phyloP scores from a whole-genome alignment of 2,113 vertebrate genomes.

The Morphnarchus princeps region DNA sequence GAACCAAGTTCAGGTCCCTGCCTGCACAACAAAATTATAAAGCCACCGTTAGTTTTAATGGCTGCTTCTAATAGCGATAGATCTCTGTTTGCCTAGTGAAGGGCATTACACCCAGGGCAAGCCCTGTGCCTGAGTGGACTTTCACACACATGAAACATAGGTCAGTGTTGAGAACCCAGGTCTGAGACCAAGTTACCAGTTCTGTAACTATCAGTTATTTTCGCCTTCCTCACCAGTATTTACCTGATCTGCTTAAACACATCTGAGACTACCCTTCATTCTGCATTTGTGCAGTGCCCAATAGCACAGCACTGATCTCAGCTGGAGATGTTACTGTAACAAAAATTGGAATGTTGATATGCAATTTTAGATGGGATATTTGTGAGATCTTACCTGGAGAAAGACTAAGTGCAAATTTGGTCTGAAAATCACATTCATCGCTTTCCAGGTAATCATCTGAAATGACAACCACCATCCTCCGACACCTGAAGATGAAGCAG shows the following conservation, averaged over 20 bases:
- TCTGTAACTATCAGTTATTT: neutral
- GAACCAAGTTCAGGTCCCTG: neutral
- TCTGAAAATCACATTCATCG: constrained; percentile 95
- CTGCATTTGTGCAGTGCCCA: neutral
- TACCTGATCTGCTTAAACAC: neutral
- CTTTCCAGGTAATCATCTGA: constrained; percentile 96
- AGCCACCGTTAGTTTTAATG: neutral
- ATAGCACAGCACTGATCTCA: neutral
- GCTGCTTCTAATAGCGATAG: neutral
- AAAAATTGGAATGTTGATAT: neutral
- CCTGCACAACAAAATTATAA: neutral
- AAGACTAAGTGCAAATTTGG: constrained; percentile 97
- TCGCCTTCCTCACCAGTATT: neutral
- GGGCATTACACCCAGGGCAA: neutral
- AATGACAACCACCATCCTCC: constrained; percentile 92
- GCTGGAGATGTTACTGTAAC: neutral
- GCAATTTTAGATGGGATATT: neutral
- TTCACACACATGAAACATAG: neutral
- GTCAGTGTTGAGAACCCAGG: neutral
- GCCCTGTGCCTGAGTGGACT: neutral
- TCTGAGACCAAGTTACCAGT: neutral
- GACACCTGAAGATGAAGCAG: constrained; percentile 76
- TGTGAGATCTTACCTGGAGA: constrained; percentile 81
- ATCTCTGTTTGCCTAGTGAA: neutral
- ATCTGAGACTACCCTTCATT: neutral